Evolutionary conservation across 1,140 invertebrate species (phyloP).

Genomic region (Venturia canescens): DNA sequence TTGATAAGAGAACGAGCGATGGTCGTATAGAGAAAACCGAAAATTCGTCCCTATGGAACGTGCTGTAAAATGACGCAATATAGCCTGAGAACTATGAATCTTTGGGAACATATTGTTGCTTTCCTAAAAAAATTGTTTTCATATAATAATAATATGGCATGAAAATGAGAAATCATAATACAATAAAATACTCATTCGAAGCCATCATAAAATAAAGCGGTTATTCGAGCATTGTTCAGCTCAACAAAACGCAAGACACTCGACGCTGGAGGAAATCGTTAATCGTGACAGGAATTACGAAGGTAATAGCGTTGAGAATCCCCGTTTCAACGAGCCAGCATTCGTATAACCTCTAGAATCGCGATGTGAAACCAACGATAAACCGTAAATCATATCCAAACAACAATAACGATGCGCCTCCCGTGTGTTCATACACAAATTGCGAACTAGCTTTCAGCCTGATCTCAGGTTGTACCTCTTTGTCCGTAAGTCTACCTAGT

Average conservation of each 20-base stretch:
- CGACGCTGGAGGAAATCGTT: not conserved
- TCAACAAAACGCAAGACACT: not conserved
- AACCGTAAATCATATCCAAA: slow-evolving; percentile 28
- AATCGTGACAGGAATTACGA: slow-evolving; percentile 14
- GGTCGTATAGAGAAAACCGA: too few species aligned
- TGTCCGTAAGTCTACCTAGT: slow-evolving; percentile 18
- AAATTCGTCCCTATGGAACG: not conserved
- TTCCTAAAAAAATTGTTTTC: not conserved
- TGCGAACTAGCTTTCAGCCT: slow-evolving; percentile 15
- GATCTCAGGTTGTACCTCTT: slow-evolving; percentile 18
- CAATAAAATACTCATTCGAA: too few species aligned
- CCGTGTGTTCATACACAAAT: slow-evolving; percentile 26
- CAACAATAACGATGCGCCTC: slow-evolving; percentile 18
- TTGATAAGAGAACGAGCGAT: not conserved
- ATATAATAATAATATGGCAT: too few species aligned
- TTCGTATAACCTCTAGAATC: not conserved
- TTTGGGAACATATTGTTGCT: not conserved
- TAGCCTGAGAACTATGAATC: not conserved
- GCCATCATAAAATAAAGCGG: too few species aligned
- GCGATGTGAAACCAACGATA: not conserved
- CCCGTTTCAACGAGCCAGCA: not conserved
- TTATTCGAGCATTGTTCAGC: not conserved
- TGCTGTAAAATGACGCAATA: not conserved
- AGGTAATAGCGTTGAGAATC: not conserved
- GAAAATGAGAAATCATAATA: too few species aligned